Conservation (phyloP, 2,113 vertebrate species). For the Apodemus speciosus region DNA sequence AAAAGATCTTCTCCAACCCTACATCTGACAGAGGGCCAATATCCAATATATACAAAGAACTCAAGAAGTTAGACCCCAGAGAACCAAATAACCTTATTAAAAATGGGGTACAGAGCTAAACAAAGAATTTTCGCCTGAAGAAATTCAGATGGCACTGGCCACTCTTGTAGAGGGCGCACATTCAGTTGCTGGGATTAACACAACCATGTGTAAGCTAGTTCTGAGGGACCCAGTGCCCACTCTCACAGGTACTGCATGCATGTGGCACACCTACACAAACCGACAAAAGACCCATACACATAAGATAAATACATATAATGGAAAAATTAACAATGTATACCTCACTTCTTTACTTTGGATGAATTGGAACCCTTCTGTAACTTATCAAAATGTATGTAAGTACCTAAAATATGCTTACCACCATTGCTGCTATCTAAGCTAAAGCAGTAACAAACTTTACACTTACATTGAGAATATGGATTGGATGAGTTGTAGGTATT, state of each 20-base stretch:
- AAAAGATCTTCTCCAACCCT: no score
- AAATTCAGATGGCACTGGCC: no score
- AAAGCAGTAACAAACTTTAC: neutral
- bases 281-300: neutral
- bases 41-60: no score
- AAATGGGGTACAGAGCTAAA: no score
- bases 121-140: no score
- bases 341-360: neutral
- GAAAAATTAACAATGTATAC: neutral
- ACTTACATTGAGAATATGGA: neutral
- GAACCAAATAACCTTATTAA: no score
- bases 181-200: neutral
- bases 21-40: no score
- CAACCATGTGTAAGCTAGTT: neutral
- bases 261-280: neutral
- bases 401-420: no score
- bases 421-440: neutral
- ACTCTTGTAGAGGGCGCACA: neutral
- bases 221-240: neutral
- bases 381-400: neutral
- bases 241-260: neutral
- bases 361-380: neutral
- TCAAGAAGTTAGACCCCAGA: no score
- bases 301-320: neutral
- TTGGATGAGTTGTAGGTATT: neutral